Evolutionary conservation across 2,113 vertebrate genomes (phyloP).

Genomic region (Mustela lutreola): DNA sequence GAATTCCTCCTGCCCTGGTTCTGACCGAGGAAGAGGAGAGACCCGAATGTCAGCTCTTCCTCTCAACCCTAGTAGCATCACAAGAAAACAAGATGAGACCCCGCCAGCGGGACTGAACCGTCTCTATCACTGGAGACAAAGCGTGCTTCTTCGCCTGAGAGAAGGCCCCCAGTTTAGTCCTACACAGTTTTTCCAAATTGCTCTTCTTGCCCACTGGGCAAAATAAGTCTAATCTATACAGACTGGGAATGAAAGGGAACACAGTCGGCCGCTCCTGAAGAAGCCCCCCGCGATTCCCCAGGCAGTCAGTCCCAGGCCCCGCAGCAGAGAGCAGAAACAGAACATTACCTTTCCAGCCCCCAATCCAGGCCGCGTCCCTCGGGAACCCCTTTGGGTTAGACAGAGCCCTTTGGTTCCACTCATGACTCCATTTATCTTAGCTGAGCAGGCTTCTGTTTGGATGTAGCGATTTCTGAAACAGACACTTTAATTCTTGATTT

Average conservation of each 20-base stretch:
- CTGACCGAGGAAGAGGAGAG: conserved; percentile 36
- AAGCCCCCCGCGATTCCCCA: neutral
- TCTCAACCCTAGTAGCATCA: neutral
- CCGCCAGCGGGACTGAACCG: neutral
- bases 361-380: neutral
- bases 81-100: neutral
- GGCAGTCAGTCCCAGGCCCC: neutral
- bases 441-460: neutral
- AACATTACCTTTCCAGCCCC: neutral
- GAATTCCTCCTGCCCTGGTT: conserved; percentile 67
- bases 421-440: neutral
- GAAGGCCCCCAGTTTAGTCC: neutral
- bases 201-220: conserved; percentile 11
- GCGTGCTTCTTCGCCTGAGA: neutral
- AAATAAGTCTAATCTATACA: neutral
- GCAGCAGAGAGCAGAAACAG: neutral
- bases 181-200: neutral
- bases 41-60: neutral
- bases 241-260: neutral
- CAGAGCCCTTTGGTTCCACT: neutral
- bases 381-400: neutral
- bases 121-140: neutral
- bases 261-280: neutral
- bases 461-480: conserved; percentile 51
- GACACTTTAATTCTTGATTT: conserved; percentile 66